Percentiles rank a stretch among this genome's conserved stretches.
phyloP scores from a whole-genome alignment of 2,797 vertebrate genomes.

The Glyptemys insculpta region DNA sequence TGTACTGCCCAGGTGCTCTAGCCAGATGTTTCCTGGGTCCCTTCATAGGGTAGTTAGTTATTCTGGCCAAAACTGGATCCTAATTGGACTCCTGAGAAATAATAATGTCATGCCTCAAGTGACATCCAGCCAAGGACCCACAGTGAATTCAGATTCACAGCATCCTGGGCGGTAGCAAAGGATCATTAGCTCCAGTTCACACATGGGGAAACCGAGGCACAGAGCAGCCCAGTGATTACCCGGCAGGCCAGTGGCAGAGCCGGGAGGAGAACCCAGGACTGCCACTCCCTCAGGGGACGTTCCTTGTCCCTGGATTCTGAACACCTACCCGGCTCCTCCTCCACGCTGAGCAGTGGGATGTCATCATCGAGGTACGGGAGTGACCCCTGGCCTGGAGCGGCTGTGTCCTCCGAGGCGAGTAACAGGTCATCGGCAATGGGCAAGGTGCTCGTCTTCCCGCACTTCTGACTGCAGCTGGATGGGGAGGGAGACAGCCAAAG shows the following conservation, averaged over 20 bases:
- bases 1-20: neutral
- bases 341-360: conserved; percentile 92
- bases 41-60: neutral
- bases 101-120: neutral
- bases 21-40: neutral
- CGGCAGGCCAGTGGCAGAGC: neutral
- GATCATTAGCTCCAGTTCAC: neutral
- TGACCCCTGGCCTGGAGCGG: conserved; percentile 78
- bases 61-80: neutral
- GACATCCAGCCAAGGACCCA: neutral
- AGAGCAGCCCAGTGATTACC: neutral
- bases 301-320: neutral
- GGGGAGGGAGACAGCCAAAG: neutral
- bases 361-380: conserved; percentile 96
- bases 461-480: conserved; percentile 81
- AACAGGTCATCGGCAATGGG: conserved; percentile 79
- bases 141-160: neutral
- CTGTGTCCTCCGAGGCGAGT: conserved; percentile 28
- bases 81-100: neutral
- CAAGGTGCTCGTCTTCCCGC: conserved; percentile 74
- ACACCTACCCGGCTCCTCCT: conserved; percentile 90
- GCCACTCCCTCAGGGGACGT: neutral
- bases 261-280: neutral
- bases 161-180: neutral
- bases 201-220: neutral